Evolutionary conservation across 2,888 invertebrate genomes (phyloP), one percentile per base, ranked within the genome.

Genomic region (Morpho deidamia): DNA sequence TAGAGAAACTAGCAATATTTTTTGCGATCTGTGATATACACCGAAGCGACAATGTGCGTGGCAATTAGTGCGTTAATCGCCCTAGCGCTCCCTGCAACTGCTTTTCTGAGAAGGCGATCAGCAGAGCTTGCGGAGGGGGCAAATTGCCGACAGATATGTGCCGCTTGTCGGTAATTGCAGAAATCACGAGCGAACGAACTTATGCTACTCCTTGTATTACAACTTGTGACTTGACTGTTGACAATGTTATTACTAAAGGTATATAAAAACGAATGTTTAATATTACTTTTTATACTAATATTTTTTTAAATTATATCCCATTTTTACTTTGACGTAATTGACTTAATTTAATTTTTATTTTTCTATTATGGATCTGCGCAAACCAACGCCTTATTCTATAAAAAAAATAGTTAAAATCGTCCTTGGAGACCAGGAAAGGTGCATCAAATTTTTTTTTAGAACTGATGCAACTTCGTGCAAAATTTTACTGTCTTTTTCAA

Each of bases 131-230:
- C 78, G 73, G 63, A 71, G 74, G 51, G 78, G 76, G 85, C 84
- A 87, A 87, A 85, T 88, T 86, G 78, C 84, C 74, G 76, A 68
- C 83, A 85, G 85, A 85, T 87, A 86, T 84, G 83, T 83, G 83
- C 83, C 80, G 82, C 71, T 75, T 75, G 81, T 72, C 77, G 76
- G 83, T 88, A 87, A 88, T 88, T 87, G 85, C 83, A 83, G 83
- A 84, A 84, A 83, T 87, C 84, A 81, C 77, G 60, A 54, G 44
- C 46, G 63, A 62, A 65, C 66, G 56, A 62, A 64, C 64, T 64
- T 61, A 57, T 63, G 61, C 56, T 48, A 52, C 55, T 55, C 47
- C 64, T 54, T 62, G 66, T 62, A 61, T 61, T 59, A 64, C 63
- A 56, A 59, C 42, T 37, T 45, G 34, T 49, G 44, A 49, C 39